Evolutionary conservation across 2,888 invertebrate species (phyloP), one percentile per base, ranked within the genome.

Genomic region (Apodemia mormo): DNA sequence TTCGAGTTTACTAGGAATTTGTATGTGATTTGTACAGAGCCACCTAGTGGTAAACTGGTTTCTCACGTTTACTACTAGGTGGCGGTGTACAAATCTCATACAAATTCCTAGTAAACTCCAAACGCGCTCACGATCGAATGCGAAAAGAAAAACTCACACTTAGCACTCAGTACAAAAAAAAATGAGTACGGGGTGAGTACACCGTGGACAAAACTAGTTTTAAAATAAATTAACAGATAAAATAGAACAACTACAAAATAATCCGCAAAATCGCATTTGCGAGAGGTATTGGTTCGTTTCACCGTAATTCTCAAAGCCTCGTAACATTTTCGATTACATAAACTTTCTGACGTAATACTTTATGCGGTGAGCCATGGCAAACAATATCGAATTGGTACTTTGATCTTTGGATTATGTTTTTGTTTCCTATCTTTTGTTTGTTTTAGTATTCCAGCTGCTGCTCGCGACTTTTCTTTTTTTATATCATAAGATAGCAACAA

Each of bases 241-340:
- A 52, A 52, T n/a, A 14, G 52, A n/a, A 52, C 14, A 14, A 52
- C 52, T n/a, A n/a, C n/a, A 3, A 52, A 52, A 52, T 52, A 52
- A 52, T 52, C n/a, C 52, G 52, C 52, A 52, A 52, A 52, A 52
- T 52, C 52, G 52, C 14, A 52, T 52, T n/a, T 52, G 52, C 52
- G n/a, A 52, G 52, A 52, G 52, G 52, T 52, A n/a, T 52, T 52
- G 52, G 52, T 52, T n/a, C n/a, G 14, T 52, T 52, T 52, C 14
- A 52, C 52, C n/a, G 52, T 52, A n/a, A 52, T 6, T 52, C 52
- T 52, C 52, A 58, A 29, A 12, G 58, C 29, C 58, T 30, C 29
- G 58, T 4, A 58, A 58, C 29, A 58, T 58, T 58, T 58, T 58
- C 58, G 30, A 29, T 58, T 30, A 58, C 29, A 29, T 58, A 29